phyloP scores from a whole-genome alignment of 2,797 vertebrate species.

The Sardinella longiceps region DNA sequence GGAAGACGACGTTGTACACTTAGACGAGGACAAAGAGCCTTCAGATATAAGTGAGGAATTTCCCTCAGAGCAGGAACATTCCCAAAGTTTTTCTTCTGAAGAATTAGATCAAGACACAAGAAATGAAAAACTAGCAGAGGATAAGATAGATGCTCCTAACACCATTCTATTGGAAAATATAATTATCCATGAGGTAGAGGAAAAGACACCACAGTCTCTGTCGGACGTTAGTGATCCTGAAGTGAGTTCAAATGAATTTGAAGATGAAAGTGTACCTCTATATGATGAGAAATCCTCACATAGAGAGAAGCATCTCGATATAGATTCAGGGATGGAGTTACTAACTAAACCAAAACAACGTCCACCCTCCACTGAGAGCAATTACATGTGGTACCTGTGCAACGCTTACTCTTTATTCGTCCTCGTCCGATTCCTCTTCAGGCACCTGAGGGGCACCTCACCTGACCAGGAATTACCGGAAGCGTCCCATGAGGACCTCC shows the following conservation, averaged over 20 bases:
- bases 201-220: background rate
- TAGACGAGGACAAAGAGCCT: conserved; percentile 32
- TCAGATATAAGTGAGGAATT: conserved; percentile 19
- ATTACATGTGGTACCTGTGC: conserved; percentile 79
- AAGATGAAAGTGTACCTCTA: background rate
- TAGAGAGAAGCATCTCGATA: background rate
- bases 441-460: conserved; percentile 72
- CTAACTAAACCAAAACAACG: conserved; percentile 33
- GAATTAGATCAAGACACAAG: background rate
- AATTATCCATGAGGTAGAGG: background rate
- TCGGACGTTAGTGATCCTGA: background rate
- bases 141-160: background rate
- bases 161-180: background rate
- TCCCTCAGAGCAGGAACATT: background rate
- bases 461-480: conserved; percentile 61
- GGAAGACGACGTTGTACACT: background rate
- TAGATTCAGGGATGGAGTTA: background rate
- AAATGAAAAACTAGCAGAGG: background rate
- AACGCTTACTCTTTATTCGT: conserved; percentile 78
- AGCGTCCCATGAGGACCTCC: conserved; percentile 53
- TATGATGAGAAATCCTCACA: background rate
- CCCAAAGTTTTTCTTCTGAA: background rate
- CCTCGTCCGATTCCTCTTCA: conserved; percentile 78
- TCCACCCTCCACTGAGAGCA: conserved; percentile 56
- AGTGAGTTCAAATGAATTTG: background rate